Evolutionary conservation across 1,140 invertebrate species (phyloP).

Genomic region (Drosophila kurseongensis): DNA sequence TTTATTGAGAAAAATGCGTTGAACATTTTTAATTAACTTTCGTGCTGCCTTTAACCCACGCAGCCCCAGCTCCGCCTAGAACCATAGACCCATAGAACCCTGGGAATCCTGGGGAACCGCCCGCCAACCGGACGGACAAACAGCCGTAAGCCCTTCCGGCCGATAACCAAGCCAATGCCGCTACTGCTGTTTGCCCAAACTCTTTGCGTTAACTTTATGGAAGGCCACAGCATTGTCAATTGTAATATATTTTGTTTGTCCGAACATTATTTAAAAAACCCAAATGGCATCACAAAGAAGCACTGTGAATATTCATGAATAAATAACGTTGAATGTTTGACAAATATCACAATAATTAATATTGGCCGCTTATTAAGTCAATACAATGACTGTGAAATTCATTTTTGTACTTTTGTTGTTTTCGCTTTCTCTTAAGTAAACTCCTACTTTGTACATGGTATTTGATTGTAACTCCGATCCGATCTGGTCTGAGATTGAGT

Average conservation of each 20-base stretch:
- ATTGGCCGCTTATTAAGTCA: slow-evolving; percentile 1
- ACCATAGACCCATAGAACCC: too few relatives aligned
- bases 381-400: neutral
- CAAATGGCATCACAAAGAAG: slow-evolving; percentile 7
- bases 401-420: slow-evolving; percentile 2
- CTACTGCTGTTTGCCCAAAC: slow-evolving; percentile 4
- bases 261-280: slow-evolving; percentile 4
- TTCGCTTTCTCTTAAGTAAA: slow-evolving; percentile 7
- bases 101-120: neutral
- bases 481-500: slow-evolving; percentile 5
- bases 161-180: slow-evolving; percentile 11
- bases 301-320: slow-evolving; percentile 49
- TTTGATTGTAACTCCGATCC: slow-evolving; percentile 1
- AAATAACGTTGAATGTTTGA: slow-evolving; percentile 17
- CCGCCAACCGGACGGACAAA: slow-evolving; percentile 19
- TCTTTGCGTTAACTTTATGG: slow-evolving; percentile 27
- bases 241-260: slow-evolving; percentile 26
- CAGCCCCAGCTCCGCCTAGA: slow-evolving; percentile 10
- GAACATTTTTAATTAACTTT: slow-evolving; percentile 53
- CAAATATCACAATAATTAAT: slow-evolving; percentile 16
- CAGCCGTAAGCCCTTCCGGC: slow-evolving; percentile 30
- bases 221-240: slow-evolving; percentile 44
- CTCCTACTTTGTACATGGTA: slow-evolving; percentile 9
- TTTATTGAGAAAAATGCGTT: slow-evolving; percentile 41
- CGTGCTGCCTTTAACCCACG: slow-evolving; percentile 11